Conservation (phyloP, 92 coral and sea anemone genomes). For the Umimayanthus kanabou region DNA sequence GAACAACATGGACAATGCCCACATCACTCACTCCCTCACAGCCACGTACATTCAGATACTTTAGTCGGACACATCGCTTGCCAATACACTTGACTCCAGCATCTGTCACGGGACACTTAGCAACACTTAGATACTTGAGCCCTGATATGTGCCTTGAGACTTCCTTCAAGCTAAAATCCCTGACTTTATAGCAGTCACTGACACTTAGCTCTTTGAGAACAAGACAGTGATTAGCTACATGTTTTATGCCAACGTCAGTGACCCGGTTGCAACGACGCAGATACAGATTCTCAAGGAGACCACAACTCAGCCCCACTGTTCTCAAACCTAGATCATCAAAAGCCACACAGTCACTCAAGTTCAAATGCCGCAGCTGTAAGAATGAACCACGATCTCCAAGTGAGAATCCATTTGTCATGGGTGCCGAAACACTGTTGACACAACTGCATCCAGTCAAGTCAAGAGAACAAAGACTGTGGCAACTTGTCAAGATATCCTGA, state of each 20-base stretch:
- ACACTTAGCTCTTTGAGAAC: slow-evolving; percentile 86
- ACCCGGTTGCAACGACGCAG: slow-evolving; percentile 89
- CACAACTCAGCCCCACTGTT: slow-evolving; percentile 83
- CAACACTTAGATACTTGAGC: slow-evolving; percentile 93
- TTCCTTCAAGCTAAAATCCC: slow-evolving; percentile 95
- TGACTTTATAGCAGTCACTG: slow-evolving; percentile 93
- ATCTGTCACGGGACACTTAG: slow-evolving; percentile 93
- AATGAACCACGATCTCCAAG: slow-evolving; percentile 75
- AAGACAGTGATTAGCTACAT: slow-evolving; percentile 83
- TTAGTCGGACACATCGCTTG: slow-evolving; percentile 85
- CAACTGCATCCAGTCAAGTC: slow-evolving; percentile 90
- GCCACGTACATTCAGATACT: slow-evolving; percentile 92
- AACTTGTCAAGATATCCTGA: slow-evolving; percentile 79
- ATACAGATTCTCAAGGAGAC: slow-evolving; percentile 81
- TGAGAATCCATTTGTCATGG: slow-evolving; percentile 79
- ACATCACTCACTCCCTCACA: slow-evolving; percentile 91
- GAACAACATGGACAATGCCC: slow-evolving; percentile 88
- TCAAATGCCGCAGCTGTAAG: slow-evolving; percentile 77
- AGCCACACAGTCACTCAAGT: slow-evolving; percentile 97
- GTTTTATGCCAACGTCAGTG: slow-evolving; percentile 96
- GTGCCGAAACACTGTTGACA: slow-evolving; percentile 80
- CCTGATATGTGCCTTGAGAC: slow-evolving; percentile 74
- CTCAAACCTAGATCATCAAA: slow-evolving; percentile 95
- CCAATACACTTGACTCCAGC: slow-evolving; percentile 95
- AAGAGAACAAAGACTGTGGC: slow-evolving; percentile 67